phyloP scores from a whole-genome alignment of 53 echinoderm and acorn worm species.

The Zoroaster sp. region DNA sequence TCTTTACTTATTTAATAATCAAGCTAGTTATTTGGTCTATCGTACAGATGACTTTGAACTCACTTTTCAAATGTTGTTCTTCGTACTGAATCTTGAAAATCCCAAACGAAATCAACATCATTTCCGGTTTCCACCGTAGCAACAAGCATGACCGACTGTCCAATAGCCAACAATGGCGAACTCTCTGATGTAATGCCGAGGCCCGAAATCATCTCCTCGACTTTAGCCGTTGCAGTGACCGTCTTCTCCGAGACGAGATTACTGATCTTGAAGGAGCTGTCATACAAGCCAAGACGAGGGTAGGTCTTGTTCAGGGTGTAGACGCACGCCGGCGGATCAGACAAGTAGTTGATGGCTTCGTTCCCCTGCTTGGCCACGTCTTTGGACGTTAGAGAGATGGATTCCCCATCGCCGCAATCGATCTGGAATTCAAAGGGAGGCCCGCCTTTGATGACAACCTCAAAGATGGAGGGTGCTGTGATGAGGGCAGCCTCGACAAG shows the following conservation, averaged over 20 bases:
- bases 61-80: slow-evolving; percentile 36
- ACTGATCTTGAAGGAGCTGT: slow-evolving; percentile 48
- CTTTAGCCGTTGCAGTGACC: slow-evolving; percentile 48
- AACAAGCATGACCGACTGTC: slow-evolving; percentile 46
- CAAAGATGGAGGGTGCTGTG: slow-evolving; percentile 60
- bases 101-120: slow-evolving; percentile 79
- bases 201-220: slow-evolving; percentile 85
- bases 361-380: neutral
- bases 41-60: no score
- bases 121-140: slow-evolving; percentile 74
- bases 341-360: slow-evolving; percentile 8
- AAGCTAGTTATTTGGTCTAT: no score
- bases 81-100: slow-evolving; percentile 63
- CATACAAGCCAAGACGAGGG: slow-evolving; percentile 62
- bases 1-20: no score
- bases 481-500: slow-evolving; percentile 58
- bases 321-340: slow-evolving; percentile 20
- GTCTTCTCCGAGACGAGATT: slow-evolving; percentile 69
- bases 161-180: slow-evolving; percentile 61
- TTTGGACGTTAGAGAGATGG: slow-evolving; percentile 19
- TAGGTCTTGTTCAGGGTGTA: slow-evolving; percentile 68
- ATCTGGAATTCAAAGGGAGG: slow-evolving; percentile 66
- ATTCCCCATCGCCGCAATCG: slow-evolving; percentile 70
- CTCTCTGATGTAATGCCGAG: slow-evolving; percentile 60
- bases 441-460: slow-evolving; percentile 66